phyloP scores from a whole-genome alignment of 2,888 invertebrate genomes.

The Drosophila cognata region DNA sequence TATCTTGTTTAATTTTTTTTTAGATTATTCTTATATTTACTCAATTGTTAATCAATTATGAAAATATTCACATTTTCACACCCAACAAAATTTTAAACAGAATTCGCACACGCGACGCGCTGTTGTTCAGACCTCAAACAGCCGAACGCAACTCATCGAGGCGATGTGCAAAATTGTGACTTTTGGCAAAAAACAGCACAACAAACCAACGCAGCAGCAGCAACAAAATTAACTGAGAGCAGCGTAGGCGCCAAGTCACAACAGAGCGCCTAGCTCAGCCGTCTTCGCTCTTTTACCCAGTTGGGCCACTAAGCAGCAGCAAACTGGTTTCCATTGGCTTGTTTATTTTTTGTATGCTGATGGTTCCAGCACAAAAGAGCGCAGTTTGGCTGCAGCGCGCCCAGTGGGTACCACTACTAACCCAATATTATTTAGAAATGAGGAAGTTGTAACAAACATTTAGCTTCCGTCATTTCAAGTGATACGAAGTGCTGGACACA shows the following conservation, averaged over 20 bases:
- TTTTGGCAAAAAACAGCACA: constrained; percentile 60
- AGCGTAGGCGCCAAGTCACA: constrained; percentile 30
- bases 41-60: constrained; percentile 40
- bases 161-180: constrained; percentile 66
- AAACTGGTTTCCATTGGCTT: constrained; percentile 66
- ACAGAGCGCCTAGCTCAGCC: constrained; percentile 54
- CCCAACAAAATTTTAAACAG: constrained; percentile 4
- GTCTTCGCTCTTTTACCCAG: constrained; percentile 54
- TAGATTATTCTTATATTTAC: not conserved
- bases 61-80: constrained; percentile 41
- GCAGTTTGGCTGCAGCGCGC: constrained; percentile 30
- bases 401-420: constrained; percentile 58
- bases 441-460: constrained; percentile 52
- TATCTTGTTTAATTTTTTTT: constrained; percentile 35
- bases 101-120: constrained; percentile 41
- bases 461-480: constrained; percentile 59
- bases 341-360: constrained; percentile 4
- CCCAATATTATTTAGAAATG: constrained; percentile 66
- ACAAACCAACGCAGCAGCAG: constrained; percentile 25
- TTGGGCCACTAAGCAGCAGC: constrained; percentile 27
- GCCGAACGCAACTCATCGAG: constrained; percentile 59
- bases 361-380: constrained; percentile 13
- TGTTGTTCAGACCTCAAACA: constrained; percentile 70
- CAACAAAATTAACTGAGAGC: constrained; percentile 20
- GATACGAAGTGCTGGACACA: constrained; percentile 19